These are phyloP conservation scores for Progne subis DNA, from an alignment of 2,113 vertebrate species.

Conservation along the genomic window DNA sequence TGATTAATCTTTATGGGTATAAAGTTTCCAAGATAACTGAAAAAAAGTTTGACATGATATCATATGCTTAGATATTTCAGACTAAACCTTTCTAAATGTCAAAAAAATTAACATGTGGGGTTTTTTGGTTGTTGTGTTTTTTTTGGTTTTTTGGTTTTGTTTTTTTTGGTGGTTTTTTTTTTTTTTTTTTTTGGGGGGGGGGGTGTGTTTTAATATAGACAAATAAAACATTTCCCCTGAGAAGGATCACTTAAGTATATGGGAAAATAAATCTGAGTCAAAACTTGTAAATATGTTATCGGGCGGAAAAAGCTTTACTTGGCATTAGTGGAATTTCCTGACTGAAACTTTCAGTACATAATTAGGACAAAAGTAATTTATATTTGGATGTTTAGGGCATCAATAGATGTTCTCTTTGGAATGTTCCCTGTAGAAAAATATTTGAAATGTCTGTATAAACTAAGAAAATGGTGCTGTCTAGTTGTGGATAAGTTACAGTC, in stretches of 20 bases:
- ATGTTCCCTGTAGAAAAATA: background rate
- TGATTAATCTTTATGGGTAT: background rate
- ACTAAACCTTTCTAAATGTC: background rate
- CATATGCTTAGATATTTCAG: background rate
- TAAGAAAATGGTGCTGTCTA: background rate
- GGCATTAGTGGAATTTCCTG: constrained; percentile 15
- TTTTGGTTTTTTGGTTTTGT: background rate
- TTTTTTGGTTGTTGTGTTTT: too few relatives aligned
- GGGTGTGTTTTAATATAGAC: background rate
- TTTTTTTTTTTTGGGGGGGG: background rate
- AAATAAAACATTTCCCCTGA: background rate
- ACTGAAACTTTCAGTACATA: background rate
- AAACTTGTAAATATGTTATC: background rate
- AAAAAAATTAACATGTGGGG: background rate
- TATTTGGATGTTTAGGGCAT: background rate
- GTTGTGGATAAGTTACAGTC: background rate
- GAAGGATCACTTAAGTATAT: background rate
- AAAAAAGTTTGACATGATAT: background rate
- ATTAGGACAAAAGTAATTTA: background rate
- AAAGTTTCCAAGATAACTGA: background rate
- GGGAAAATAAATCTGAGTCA: background rate
- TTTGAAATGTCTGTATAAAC: background rate
- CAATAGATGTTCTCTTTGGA: background rate
- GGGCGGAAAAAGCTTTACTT: background rate
- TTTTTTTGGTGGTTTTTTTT: background rate